phyloP scores from a whole-genome alignment of 1,140 invertebrate species.

The Pseudomyrmex flavicornis region DNA sequence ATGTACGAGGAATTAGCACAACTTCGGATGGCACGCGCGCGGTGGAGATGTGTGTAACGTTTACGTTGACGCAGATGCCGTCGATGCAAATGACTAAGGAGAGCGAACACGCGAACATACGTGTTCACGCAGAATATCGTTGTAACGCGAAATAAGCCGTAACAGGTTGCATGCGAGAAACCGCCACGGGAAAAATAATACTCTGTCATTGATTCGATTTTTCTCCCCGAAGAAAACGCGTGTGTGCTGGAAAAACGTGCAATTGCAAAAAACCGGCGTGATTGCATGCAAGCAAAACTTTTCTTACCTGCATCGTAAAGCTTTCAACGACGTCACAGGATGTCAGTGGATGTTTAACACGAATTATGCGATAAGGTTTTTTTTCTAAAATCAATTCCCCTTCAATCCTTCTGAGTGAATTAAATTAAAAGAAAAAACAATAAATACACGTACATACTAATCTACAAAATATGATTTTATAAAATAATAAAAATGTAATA shows the following conservation, averaged over 20 bases:
- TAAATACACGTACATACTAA: background rate
- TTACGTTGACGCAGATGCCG: constrained; percentile 20
- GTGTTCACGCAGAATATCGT: constrained; percentile 44
- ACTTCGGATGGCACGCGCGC: background rate
- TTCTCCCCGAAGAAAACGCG: background rate
- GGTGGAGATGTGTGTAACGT: background rate
- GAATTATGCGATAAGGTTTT: background rate
- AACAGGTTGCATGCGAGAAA: constrained; percentile 17
- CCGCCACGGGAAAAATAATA: constrained; percentile 11
- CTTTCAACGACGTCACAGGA: constrained; percentile 4
- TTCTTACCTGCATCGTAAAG: constrained; percentile 33
- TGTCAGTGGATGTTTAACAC: background rate
- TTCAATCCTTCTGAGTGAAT: background rate
- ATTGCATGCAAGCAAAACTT: constrained; percentile 14
- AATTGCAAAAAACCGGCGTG: constrained; percentile 11
- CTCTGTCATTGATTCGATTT: constrained; percentile 23
- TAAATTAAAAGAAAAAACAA: background rate
- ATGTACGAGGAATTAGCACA: background rate
- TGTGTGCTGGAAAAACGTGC: background rate
- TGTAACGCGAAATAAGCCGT: background rate
- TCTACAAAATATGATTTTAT: too few relatives aligned
- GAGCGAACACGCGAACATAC: constrained; percentile 49
- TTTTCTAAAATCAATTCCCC: background rate
- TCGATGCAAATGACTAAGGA: constrained; percentile 33
- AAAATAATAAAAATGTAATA: too few relatives aligned